Evolutionary conservation across 2,113 vertebrate species (phyloP).

Genomic region (Hymenochirus boettgeri): DNA sequence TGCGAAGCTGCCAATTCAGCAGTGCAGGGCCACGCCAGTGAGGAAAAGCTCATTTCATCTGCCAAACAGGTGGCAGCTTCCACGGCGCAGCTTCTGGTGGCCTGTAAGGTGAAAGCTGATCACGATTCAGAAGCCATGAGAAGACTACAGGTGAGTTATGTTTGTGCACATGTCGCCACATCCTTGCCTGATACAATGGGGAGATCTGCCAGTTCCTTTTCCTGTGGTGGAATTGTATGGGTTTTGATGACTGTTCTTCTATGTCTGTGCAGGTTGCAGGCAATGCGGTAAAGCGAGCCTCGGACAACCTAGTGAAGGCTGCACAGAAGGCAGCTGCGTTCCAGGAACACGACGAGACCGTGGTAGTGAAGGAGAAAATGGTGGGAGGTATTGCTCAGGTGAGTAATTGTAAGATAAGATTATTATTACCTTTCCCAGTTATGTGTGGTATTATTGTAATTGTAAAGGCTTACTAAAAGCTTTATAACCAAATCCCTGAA

Average conservation of each 20-base stretch:
- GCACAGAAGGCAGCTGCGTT: conserved; percentile 96
- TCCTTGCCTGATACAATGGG: not conserved
- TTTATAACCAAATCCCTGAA: too few species aligned
- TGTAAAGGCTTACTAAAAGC: too few species aligned
- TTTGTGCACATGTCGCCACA: not conserved
- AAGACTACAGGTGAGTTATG: conserved; percentile 80
- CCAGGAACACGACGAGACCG: conserved; percentile 81
- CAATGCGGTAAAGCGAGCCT: conserved; percentile 92
- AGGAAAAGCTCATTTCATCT: conserved; percentile 93
- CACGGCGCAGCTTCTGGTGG: conserved; percentile 91
- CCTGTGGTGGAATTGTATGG: not conserved
- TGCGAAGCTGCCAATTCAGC: conserved; percentile 92
- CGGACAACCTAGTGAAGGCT: conserved; percentile 93
- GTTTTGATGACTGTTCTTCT: not conserved
- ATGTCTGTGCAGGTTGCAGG: conserved; percentile 72
- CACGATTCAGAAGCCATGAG: conserved; percentile 97
- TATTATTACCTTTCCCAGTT: too few species aligned
- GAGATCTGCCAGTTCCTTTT: too few species aligned
- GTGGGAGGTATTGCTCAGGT: conserved; percentile 97
- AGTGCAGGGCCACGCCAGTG: conserved; percentile 89
- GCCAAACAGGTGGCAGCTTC: conserved; percentile 95
- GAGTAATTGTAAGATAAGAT: conserved; percentile 19
- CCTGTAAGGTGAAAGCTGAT: conserved; percentile 97
- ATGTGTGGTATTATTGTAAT: too few species aligned
- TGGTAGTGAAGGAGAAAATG: conserved; percentile 96